Percentiles rank a stretch among this genome's conserved stretches.
Evolutionary conservation across 2,888 invertebrate genomes (phyloP).

Genomic region (Drosophila nigritarsus): DNA sequence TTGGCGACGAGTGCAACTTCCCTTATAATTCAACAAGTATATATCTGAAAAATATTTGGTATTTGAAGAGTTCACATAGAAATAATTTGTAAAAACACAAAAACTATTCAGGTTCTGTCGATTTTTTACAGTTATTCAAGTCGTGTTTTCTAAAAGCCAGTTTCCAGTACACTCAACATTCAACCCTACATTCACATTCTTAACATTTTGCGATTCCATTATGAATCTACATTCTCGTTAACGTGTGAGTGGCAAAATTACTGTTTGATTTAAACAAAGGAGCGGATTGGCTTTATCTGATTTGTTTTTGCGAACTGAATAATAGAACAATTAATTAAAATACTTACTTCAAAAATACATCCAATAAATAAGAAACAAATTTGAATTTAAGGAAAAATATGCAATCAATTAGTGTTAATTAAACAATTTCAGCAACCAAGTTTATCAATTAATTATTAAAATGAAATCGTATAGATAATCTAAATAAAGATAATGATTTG

Average conservation of each 20-base stretch:
- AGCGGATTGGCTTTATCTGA: not conserved
- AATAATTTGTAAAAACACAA: no score
- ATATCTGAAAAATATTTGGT: not conserved
- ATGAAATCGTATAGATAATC: not conserved
- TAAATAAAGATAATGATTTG: not conserved
- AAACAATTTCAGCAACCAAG: not conserved
- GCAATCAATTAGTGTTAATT: not conserved
- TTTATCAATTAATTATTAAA: not conserved
- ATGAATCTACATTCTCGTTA: not conserved
- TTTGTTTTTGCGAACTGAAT: not conserved
- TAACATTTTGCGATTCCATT: not conserved
- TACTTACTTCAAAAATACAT: not conserved
- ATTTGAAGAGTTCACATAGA: no score
- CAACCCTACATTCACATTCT: not conserved
- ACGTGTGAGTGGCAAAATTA: not conserved
- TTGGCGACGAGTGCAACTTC: not conserved
- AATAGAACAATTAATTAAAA: not conserved
- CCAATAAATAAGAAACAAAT: slow-evolving; percentile 3
- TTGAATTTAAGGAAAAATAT: not conserved
- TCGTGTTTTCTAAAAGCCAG: not conserved
- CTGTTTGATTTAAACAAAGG: not conserved
- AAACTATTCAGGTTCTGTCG: not conserved
- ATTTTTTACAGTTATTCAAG: not conserved
- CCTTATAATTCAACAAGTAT: not conserved
- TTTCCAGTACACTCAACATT: not conserved